Percentiles rank a stretch among this genome's conserved stretches.
Evolutionary conservation across 2,797 vertebrate species (phyloP).

Genomic region (Pygocentrus nattereri): DNA sequence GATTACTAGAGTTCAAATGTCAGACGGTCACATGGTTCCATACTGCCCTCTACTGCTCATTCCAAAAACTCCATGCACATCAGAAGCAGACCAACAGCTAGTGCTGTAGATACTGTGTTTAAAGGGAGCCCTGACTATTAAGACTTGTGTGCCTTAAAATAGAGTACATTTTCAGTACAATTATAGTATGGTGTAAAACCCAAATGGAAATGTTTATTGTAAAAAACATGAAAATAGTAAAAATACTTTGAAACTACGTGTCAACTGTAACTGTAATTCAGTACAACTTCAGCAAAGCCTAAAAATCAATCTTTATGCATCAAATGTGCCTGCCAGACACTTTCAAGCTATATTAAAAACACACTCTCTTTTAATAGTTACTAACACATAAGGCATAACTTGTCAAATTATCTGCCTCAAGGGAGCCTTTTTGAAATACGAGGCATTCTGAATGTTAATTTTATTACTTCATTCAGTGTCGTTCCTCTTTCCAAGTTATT

Average conservation of each 20-base stretch:
- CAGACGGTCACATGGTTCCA: background rate
- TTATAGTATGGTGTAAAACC: no score
- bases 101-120: background rate
- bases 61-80: background rate
- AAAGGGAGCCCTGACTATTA: no score
- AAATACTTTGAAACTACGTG: background rate
- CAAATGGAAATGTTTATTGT: no score
- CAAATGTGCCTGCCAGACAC: no score
- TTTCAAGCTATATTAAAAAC: no score
- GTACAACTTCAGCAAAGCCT: background rate
- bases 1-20: background rate
- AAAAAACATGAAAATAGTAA: no score
- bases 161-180: no score
- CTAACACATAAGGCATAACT: background rate
- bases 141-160: no score
- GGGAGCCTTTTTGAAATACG: no score
- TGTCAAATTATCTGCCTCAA: background rate
- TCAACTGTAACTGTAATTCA: background rate
- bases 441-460: background rate
- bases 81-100: background rate
- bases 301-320: background rate
- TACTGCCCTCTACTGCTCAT: slow-evolving; percentile 46
- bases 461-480: background rate
- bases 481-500: background rate
- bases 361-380: no score